A percentile compares a stretch with the other conserved stretches of the same genome.
phyloP scores from a whole-genome alignment of 1,140 invertebrate genomes.

The Amyelois transitella region DNA sequence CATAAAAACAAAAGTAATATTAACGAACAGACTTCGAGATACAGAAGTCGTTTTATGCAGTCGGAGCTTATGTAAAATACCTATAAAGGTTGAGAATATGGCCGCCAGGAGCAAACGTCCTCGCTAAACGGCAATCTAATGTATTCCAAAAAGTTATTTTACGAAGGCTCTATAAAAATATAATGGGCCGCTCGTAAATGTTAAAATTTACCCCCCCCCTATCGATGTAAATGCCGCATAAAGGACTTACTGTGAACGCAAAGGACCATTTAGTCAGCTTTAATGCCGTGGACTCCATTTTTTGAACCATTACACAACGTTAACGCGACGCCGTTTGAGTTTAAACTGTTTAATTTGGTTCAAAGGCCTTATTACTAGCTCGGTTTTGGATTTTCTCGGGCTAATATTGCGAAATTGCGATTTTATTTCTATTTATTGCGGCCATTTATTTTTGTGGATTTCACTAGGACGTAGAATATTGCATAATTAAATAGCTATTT shows the following conservation, averaged over 20 bases:
- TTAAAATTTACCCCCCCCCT: slow-evolving; percentile 32
- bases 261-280: slow-evolving; percentile 28
- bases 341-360: slow-evolving; percentile 23
- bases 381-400: background rate
- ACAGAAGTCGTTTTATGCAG: slow-evolving; percentile 35
- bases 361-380: slow-evolving; percentile 7
- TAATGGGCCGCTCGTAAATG: slow-evolving; percentile 41
- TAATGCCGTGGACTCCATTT: slow-evolving; percentile 38
- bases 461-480: no score
- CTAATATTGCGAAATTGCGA: background rate
- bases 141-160: slow-evolving; percentile 53
- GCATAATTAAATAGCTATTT: no score
- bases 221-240: slow-evolving; percentile 46
- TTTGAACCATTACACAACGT: slow-evolving; percentile 32
- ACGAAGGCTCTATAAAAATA: slow-evolving; percentile 56
- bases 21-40: background rate
- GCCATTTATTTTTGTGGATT: no score
- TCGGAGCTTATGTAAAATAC: slow-evolving; percentile 46
- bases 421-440: background rate
- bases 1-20: background rate
- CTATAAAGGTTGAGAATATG: slow-evolving; percentile 53
- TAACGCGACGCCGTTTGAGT: slow-evolving; percentile 21
- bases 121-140: slow-evolving; percentile 36
- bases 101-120: slow-evolving; percentile 35
- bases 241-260: slow-evolving; percentile 19